phyloP scores from a whole-genome alignment of 2,888 invertebrate genomes.

The Pomacea canaliculata region DNA sequence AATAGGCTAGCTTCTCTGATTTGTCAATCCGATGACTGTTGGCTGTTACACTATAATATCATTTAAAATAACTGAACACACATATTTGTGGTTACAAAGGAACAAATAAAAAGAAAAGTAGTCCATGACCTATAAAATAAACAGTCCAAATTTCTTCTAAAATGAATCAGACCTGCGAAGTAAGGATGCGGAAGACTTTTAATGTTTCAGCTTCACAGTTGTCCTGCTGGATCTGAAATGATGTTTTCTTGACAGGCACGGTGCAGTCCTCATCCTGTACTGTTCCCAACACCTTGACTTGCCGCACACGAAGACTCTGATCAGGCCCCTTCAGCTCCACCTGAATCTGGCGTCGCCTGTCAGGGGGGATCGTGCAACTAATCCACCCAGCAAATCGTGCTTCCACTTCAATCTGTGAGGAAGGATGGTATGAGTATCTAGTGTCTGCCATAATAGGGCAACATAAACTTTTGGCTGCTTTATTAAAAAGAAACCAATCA shows the following conservation, averaged over 20 bases:
- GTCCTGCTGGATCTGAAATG: slow-evolving; percentile 81
- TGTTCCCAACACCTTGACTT: slow-evolving; percentile 74
- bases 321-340: slow-evolving; percentile 93
- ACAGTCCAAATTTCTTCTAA: no score
- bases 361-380: slow-evolving; percentile 82
- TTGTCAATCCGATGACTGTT: no score
- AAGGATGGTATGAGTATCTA: no score
- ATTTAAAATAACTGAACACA: no score
- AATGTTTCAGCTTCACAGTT: slow-evolving; percentile 93
- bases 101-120: no score
- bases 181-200: slow-evolving; percentile 90
- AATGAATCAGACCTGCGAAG: slow-evolving; percentile 79
- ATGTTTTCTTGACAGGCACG: slow-evolving; percentile 62
- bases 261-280: slow-evolving; percentile 73
- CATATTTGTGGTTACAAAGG: no score
- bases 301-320: slow-evolving; percentile 88
- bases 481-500: no score
- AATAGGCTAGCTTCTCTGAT: no score
- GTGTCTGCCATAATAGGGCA: no score
- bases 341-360: slow-evolving; percentile 72
- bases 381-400: slow-evolving; percentile 90
- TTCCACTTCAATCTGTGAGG: slow-evolving; percentile 83
- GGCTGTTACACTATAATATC: no score
- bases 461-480: no score
- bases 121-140: no score